These are phyloP conservation scores for Arvicanthis niloticus DNA, from an alignment of 2,113 vertebrate genomes.

Conservation along the genomic window DNA sequence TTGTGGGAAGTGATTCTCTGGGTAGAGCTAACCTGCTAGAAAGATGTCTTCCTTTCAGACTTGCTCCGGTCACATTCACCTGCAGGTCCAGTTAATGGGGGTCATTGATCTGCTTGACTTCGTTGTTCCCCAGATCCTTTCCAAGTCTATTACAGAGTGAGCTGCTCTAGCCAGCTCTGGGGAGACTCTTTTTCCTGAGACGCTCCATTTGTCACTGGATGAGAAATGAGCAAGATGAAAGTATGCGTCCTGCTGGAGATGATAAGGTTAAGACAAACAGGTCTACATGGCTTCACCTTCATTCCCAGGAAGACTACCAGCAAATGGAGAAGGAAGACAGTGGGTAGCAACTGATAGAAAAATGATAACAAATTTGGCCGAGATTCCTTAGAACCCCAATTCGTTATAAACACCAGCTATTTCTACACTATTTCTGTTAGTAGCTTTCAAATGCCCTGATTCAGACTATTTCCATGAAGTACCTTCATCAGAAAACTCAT, in stretches of 20 bases:
- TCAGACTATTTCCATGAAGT: constrained; percentile 26
- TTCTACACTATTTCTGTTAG: not conserved
- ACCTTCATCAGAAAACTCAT: constrained; percentile 10
- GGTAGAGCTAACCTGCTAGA: not conserved
- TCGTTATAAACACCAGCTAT: constrained; percentile 44
- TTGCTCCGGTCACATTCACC: not conserved
- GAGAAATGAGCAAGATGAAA: not conserved
- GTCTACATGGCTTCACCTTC: not conserved
- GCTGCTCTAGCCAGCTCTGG: not conserved
- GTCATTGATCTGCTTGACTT: not conserved
- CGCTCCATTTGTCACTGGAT: not conserved
- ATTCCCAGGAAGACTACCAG: not conserved
- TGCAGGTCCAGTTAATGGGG: not conserved
- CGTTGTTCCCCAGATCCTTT: not conserved
- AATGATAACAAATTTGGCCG: not conserved
- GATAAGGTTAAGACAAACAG: not conserved
- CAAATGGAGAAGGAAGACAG: not conserved
- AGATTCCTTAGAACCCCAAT: not conserved
- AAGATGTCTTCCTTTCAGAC: not conserved
- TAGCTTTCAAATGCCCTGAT: constrained; percentile 42
- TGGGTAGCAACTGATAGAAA: not conserved
- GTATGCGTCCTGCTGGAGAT: not conserved
- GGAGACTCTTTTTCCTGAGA: not conserved
- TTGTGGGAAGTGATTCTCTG: not conserved
- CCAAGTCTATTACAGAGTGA: not conserved